phyloP scores from a whole-genome alignment of 2,113 vertebrate species.

The Miniopterus natalensis region DNA sequence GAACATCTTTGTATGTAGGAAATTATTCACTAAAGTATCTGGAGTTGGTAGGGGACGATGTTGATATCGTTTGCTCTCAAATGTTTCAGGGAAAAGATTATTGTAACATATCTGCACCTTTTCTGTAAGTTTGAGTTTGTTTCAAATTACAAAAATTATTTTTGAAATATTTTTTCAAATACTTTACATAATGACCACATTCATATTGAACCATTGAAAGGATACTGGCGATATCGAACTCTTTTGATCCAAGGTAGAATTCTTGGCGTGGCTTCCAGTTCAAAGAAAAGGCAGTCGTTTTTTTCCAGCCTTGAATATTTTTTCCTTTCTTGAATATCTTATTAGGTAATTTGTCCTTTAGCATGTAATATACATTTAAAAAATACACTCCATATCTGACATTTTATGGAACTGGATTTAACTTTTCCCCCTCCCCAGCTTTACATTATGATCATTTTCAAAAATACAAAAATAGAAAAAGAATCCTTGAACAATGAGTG shows the following conservation, averaged over 20 bases:
- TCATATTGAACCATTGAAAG: background rate
- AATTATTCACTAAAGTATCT: background rate
- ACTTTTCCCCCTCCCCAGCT: background rate
- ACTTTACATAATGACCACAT: background rate
- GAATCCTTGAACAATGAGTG: background rate
- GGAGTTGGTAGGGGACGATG: background rate
- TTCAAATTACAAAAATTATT: background rate
- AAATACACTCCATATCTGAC: background rate
- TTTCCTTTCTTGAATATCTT: background rate
- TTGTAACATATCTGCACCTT: background rate
- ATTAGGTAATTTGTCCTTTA: constrained; percentile 32
- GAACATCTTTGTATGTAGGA: background rate
- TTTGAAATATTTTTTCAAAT: constrained; percentile 7
- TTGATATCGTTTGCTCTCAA: background rate
- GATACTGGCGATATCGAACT: background rate
- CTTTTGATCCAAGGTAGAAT: background rate
- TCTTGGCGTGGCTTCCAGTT: background rate
- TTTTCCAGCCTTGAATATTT: background rate
- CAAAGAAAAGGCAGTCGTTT: background rate
- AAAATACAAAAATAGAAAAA: background rate
- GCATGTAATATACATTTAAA: background rate
- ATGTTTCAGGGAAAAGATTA: background rate
- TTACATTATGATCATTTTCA: constrained; percentile 29
- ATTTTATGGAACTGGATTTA: background rate
- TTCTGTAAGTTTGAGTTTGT: background rate